Base-by-base conservation (phyloP, 2,888 invertebrate genomes). In the Tillus elongatus region DNA sequence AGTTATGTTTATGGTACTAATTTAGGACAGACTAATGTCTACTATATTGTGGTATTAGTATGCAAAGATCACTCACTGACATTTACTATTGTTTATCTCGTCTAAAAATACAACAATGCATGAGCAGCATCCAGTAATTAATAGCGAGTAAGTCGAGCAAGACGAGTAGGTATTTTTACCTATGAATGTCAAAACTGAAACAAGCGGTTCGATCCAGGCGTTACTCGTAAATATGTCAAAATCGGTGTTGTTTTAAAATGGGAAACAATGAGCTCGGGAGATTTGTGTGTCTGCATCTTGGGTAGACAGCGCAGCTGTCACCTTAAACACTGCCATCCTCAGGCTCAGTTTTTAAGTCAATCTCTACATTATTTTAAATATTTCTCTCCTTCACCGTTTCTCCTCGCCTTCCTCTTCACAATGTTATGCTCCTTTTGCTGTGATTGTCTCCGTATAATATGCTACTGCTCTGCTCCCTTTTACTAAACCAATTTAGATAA, bases 141-240 rank as follows among this genome's bases (percentile, higher is more conserved):
- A 56, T 54, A 50, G 46, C 44, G 44, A 47, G 50, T n/a, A n/a
- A n/a, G n/a, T n/a, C n/a, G n/a, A n/a, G n/a, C n/a, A n/a, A n/a
- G n/a, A n/a, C n/a, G n/a, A n/a, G n/a, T n/a, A n/a, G n/a, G n/a
- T 54, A 56, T 57, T 59, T 58, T 57, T 51, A 52, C 50, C 52
- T 49, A 53, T 52, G 53, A 50, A 51, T 49, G 52, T 57, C 56
- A 54, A 53, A 57, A 53, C 49, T 48, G 47, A 50, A 19, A 19
- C 6, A 19, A 19, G 24, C 6, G n/a, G 24, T n/a, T 8, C 24
- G n/a, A 19, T 6, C 52, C 55, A 54, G 54, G 49, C 55, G 56
- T 53, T 52, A 53, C 56, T 61, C 60, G 61, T 63, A 63, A 63
- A 62, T 61, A 60, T 61, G 62, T 64, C 62, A 63, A 63, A 64